Conservation (phyloP, 2,888 invertebrate genomes). For the Blomia tropicalis region DNA sequence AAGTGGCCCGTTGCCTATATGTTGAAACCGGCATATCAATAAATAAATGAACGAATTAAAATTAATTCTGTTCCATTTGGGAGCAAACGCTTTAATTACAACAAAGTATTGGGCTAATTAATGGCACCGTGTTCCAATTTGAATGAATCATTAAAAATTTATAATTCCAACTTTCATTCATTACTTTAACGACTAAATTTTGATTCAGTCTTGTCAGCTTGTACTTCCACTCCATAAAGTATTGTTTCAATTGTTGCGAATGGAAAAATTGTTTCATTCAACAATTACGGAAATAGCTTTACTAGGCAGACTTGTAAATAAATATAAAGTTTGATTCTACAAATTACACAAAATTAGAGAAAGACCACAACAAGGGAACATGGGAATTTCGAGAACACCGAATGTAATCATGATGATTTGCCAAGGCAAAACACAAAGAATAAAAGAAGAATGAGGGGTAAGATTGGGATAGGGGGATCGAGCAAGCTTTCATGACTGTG, state of each 20-base stretch:
- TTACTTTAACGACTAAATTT: neutral
- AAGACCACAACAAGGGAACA: too few relatives aligned
- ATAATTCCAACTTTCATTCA: slow-evolving; percentile 2
- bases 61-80: neutral
- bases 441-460: too few relatives aligned
- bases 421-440: neutral
- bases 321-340: neutral
- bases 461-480: neutral
- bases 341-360: neutral
- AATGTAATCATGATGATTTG: neutral
- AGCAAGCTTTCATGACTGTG: neutral
- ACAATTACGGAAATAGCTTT: too few relatives aligned
- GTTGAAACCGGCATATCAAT: too few relatives aligned
- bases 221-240: neutral
- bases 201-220: neutral
- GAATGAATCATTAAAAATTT: slow-evolving; percentile 2
- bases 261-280: too few relatives aligned
- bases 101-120: neutral
- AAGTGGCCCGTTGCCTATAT: too few relatives aligned
- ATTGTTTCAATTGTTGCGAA: neutral
- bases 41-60: neutral
- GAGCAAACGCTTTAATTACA: neutral
- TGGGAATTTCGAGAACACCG: neutral
- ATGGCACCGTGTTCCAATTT: neutral
- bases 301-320: neutral